Evolutionary conservation across 2,888 invertebrate genomes (phyloP).

Genomic region (Acrobasis consociella): DNA sequence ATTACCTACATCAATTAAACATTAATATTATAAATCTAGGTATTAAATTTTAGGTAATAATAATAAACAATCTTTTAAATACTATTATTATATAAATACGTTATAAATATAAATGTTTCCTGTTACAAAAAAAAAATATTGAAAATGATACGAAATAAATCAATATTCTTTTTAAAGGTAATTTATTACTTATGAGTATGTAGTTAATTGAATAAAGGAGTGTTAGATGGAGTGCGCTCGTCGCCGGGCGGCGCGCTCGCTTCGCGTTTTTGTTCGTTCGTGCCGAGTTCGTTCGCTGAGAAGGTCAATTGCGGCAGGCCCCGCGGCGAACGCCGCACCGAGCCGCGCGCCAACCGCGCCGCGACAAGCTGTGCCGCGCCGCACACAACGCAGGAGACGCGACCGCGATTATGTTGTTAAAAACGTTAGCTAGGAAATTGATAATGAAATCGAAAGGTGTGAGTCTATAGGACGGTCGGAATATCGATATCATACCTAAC

Average conservation of each 20-base stretch:
- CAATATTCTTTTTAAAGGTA: conserved; percentile 82
- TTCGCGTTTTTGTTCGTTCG: conserved; percentile 72
- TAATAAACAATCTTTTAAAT: conserved; percentile 84
- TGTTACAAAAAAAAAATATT: conserved; percentile 83
- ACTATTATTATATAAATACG: conserved; percentile 84
- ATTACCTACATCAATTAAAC: conserved; percentile 82
- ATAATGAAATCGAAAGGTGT: conserved; percentile 82
- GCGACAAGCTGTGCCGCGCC: conserved; percentile 32
- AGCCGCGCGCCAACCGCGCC: conserved; percentile 9
- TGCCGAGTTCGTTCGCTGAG: conserved; percentile 74
- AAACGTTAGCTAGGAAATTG: conserved; percentile 83
- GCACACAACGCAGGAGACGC: conserved; percentile 68
- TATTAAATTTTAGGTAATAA: conserved; percentile 83
- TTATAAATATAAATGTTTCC: conserved; percentile 84
- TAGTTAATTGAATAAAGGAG: conserved; percentile 82
- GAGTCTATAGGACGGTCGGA: conserved; percentile 79
- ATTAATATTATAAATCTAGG: conserved; percentile 81
- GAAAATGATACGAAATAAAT: conserved; percentile 82
- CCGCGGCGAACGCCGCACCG: conserved; percentile 34
- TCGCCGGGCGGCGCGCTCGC: conserved; percentile 70
- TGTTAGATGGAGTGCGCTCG: conserved; percentile 74
- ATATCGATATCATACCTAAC: conserved; percentile 82
- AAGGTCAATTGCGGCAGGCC: conserved; percentile 48
- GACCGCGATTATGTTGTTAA: conserved; percentile 79
- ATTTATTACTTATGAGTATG: conserved; percentile 82